Conservation (phyloP, 2,888 invertebrate species). For the Apodemia hepburni region DNA sequence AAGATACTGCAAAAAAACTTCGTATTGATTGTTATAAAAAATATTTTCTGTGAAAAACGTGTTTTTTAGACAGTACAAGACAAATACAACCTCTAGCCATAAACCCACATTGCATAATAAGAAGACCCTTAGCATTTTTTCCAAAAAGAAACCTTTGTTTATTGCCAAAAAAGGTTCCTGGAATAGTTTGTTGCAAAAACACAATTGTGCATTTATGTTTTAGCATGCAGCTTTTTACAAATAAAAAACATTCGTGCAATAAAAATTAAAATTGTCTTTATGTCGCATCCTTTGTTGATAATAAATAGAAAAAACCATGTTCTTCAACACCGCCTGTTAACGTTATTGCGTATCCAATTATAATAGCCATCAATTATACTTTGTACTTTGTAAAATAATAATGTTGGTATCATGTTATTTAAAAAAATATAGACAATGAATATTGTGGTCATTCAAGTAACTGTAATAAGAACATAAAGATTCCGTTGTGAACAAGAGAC, state of each 20-base stretch:
- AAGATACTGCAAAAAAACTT: no score
- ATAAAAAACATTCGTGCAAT: conserved; percentile 22
- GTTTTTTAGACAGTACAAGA: background rate
- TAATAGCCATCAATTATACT: background rate
- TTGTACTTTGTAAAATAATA: background rate
- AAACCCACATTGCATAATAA: conserved; percentile 9
- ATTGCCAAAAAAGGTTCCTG: conserved; percentile 35
- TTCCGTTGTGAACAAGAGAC: conserved; percentile 1
- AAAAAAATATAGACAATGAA: conserved; percentile 2
- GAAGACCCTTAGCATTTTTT: conserved; percentile 1
- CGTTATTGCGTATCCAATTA: conserved; percentile 3
- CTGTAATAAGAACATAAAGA: conserved; percentile 5
- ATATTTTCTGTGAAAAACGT: no score
- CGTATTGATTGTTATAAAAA: no score
- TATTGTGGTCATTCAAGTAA: background rate
- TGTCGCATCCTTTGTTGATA: conserved; percentile 21
- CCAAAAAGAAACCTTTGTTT: background rate
- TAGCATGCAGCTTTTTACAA: conserved; percentile 42
- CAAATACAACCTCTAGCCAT: background rate
- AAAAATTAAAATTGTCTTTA: conserved; percentile 7
- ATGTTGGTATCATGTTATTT: background rate
- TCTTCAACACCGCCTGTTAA: background rate
- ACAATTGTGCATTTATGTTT: conserved; percentile 69
- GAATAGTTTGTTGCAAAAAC: conserved; percentile 44
- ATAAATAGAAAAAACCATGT: conserved; percentile 38